phyloP scores from a whole-genome alignment of 1,140 invertebrate species.

The Thalassaphorura encarpata region DNA sequence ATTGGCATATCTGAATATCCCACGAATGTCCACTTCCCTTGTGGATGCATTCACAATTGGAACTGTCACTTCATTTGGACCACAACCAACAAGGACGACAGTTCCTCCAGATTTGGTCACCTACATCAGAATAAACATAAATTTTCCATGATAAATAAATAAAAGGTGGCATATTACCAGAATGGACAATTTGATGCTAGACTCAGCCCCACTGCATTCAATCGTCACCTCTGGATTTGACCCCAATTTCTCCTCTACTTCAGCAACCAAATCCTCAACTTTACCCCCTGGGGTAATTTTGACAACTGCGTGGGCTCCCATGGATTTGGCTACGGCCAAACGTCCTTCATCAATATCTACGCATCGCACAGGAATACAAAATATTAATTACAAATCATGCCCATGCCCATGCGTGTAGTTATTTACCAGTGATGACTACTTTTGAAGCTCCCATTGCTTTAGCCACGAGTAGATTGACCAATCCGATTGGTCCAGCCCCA shows the following conservation, averaged over 20 bases:
- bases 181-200: constrained; percentile 29
- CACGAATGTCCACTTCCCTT: constrained; percentile 80
- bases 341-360: constrained; percentile 65
- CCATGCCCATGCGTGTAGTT: too few relatives aligned
- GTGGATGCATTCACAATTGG: constrained; percentile 68
- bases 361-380: too few relatives aligned
- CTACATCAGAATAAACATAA: constrained; percentile 42
- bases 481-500: constrained; percentile 85
- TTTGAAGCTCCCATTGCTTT: constrained; percentile 79
- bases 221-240: constrained; percentile 63
- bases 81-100: constrained; percentile 76
- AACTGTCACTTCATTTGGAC: constrained; percentile 61
- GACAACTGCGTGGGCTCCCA: constrained; percentile 68
- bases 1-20: constrained; percentile 84
- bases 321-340: constrained; percentile 63
- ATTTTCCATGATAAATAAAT: constrained; percentile 1
- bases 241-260: constrained; percentile 54
- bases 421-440: constrained; percentile 67
- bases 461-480: constrained; percentile 70
- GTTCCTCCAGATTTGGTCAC: constrained; percentile 72
- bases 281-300: constrained; percentile 5
- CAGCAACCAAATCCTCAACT: constrained; percentile 50
- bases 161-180: constrained; percentile 13
- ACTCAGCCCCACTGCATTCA: constrained; percentile 43
- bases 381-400: too few relatives aligned